Conservation (phyloP, 2,888 invertebrate genomes). For the Druceiella hillmani region DNA sequence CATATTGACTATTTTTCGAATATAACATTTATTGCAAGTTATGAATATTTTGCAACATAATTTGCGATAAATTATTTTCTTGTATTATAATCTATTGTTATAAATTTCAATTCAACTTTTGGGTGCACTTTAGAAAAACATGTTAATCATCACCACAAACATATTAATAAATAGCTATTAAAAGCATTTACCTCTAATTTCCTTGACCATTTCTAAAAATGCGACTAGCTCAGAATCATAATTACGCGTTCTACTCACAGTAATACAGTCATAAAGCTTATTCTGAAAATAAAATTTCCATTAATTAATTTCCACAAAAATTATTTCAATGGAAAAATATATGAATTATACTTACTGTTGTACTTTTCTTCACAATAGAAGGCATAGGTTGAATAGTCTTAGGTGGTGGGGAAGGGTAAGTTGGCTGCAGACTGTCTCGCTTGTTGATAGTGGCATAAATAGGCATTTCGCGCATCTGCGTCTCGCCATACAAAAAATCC, state of each 20-base stretch:
- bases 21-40: too few species aligned
- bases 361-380: slow-evolving; percentile 36
- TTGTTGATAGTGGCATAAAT: slow-evolving; percentile 42
- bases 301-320: background rate
- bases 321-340: background rate
- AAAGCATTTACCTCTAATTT: slow-evolving; percentile 65
- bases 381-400: slow-evolving; percentile 40
- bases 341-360: slow-evolving; percentile 34
- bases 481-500: slow-evolving; percentile 48
- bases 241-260: slow-evolving; percentile 57
- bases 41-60: too few species aligned
- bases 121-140: too few species aligned
- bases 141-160: too few species aligned
- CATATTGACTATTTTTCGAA: too few species aligned
- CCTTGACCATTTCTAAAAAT: slow-evolving; percentile 77
- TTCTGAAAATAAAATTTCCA: slow-evolving; percentile 37
- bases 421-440: slow-evolving; percentile 30
- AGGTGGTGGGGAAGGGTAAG: slow-evolving; percentile 44
- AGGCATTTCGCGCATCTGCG: slow-evolving; percentile 43
- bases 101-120: too few species aligned
- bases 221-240: slow-evolving; percentile 75
- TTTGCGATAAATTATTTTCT: too few species aligned
- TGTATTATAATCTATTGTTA: too few species aligned
- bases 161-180: too few species aligned
- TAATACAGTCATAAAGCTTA: slow-evolving; percentile 68